phyloP scores from a whole-genome alignment of 2,797 vertebrate genomes.

The Halcyon chelicuti region DNA sequence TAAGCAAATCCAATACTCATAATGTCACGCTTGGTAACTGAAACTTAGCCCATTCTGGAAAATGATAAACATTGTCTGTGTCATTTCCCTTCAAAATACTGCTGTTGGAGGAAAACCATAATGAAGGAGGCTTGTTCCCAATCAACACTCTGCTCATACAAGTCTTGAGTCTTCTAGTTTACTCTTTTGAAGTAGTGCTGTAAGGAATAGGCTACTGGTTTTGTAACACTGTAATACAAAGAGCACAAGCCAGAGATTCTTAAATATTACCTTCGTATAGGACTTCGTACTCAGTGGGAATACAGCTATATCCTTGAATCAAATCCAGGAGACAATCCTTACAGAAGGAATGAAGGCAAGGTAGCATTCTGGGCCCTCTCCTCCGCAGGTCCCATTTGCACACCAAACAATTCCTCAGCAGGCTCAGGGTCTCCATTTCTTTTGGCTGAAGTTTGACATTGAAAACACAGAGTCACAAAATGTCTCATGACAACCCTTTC shows the following conservation, averaged over 20 bases:
- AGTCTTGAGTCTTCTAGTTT: neutral
- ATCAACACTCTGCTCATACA: neutral
- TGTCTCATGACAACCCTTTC: conserved; percentile 7
- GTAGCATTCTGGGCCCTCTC: conserved; percentile 55
- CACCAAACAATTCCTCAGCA: conserved; percentile 55
- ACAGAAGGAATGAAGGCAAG: conserved; percentile 75
- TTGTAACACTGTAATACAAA: neutral
- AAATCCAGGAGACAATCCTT: conserved; percentile 61
- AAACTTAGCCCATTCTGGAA: neutral
- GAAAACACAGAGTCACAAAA: neutral
- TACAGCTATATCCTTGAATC: conserved; percentile 45
- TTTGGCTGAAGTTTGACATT: neutral
- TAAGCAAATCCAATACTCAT: neutral
- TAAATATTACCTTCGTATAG: conserved; percentile 63
- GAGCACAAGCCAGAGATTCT: neutral
- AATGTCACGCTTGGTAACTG: neutral
- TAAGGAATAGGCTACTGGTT: neutral
- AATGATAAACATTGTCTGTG: neutral
- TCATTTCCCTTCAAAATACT: neutral
- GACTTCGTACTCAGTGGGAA: conserved; percentile 10
- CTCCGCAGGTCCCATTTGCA: conserved; percentile 57
- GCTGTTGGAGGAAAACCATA: neutral
- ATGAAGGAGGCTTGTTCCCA: neutral
- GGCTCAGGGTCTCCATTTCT: conserved; percentile 2
- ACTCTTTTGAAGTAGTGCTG: neutral